A percentile compares a stretch with the other conserved stretches of the same genome.
phyloP scores from a whole-genome alignment of 2,797 vertebrate species.

The Limosa lapponica region DNA sequence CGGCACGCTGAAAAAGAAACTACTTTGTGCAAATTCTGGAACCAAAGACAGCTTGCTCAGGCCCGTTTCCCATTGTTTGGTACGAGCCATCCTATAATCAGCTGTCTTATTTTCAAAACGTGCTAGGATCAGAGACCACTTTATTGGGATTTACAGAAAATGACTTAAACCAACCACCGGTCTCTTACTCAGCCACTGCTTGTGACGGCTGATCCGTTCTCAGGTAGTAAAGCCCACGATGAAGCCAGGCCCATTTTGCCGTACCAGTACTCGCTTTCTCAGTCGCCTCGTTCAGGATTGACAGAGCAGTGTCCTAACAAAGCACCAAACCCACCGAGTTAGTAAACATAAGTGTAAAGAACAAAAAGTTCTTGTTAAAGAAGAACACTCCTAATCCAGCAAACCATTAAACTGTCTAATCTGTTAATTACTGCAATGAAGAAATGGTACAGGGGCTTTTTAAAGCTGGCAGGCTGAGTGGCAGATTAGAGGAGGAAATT shows the following conservation, averaged over 20 bases:
- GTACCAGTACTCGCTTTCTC: conserved; percentile 87
- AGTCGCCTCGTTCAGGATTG: conserved; percentile 87
- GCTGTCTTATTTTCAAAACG: neutral
- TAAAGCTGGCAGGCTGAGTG: neutral
- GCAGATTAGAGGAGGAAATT: neutral
- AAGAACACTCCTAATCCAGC: neutral
- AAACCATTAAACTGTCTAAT: neutral
- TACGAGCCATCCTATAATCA: neutral
- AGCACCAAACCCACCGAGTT: neutral
- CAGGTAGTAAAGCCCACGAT: conserved; percentile 91
- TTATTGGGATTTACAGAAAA: neutral
- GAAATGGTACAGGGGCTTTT: neutral
- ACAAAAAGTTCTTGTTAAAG: neutral
- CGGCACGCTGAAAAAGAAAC: neutral
- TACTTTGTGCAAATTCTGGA: neutral
- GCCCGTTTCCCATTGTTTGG: neutral
- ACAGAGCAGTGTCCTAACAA: conserved; percentile 87
- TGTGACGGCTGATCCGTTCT: conserved; percentile 87
- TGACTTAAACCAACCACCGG: neutral
- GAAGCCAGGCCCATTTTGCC: conserved; percentile 98
- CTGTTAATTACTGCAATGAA: neutral
- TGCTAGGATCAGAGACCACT: neutral
- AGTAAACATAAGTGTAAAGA: neutral
- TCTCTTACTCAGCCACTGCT: conserved; percentile 91
- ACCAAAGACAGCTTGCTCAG: neutral